Conservation (phyloP, 35 echinoderm and acorn worm genomes). For the Patiria miniata region DNA sequence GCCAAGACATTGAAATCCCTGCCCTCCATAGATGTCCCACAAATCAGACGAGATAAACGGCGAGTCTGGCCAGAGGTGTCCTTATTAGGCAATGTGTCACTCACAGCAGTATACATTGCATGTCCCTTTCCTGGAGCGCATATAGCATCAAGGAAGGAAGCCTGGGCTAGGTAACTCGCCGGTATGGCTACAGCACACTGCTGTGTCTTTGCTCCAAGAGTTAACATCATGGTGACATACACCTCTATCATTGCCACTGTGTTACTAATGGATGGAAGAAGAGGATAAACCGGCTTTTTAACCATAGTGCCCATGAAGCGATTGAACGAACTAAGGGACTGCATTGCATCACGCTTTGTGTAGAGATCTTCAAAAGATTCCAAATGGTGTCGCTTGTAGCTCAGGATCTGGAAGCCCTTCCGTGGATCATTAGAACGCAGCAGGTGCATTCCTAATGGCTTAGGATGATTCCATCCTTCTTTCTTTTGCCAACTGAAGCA, state of each 20-base stretch:
- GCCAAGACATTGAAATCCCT: conserved; percentile 33
- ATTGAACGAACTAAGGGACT: conserved; percentile 26
- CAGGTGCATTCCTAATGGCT: background rate
- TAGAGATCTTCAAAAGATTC: conserved; percentile 30
- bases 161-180: conserved; percentile 60
- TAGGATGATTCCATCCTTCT: background rate
- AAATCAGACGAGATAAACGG: conserved; percentile 37
- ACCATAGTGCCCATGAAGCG: conserved; percentile 40
- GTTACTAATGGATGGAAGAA: conserved; percentile 56
- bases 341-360: background rate
- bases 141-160: conserved; percentile 32
- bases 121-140: conserved; percentile 2
- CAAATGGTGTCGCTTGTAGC: conserved; percentile 30
- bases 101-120: conserved; percentile 29
- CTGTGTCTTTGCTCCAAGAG: conserved; percentile 29
- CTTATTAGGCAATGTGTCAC: background rate
- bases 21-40: background rate
- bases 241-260: conserved; percentile 44
- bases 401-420: background rate
- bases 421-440: background rate
- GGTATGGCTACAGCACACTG: conserved; percentile 23
- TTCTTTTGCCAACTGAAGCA: conserved; percentile 18
- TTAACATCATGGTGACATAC: conserved; percentile 19
- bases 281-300: conserved; percentile 7
- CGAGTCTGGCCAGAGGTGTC: conserved; percentile 4